Conservation (phyloP, 2,113 vertebrate species). For the Strix aluco region DNA sequence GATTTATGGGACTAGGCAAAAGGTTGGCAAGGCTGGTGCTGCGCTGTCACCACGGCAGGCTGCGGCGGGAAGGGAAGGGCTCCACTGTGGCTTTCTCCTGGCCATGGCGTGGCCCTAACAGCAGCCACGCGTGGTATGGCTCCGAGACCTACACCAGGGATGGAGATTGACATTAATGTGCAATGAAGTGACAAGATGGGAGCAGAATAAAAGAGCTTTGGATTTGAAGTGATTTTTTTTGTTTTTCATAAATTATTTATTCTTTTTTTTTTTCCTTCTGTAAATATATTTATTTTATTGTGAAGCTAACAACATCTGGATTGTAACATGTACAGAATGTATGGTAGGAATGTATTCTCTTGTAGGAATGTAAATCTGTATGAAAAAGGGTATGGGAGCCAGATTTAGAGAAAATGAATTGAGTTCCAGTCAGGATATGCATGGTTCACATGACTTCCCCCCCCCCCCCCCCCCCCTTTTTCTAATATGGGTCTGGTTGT, state of each 20-base stretch:
- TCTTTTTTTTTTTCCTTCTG: conserved; percentile 87
- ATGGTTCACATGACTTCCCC: conserved; percentile 28
- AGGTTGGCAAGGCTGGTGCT: not conserved
- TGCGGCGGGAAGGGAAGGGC: not conserved
- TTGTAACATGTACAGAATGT: conserved; percentile 98
- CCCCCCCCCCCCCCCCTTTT: not conserved
- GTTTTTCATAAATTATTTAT: conserved; percentile 93
- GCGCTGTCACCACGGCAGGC: not conserved
- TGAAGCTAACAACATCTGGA: conserved; percentile 92
- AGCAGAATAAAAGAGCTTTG: conserved; percentile 83
- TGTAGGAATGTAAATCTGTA: conserved; percentile 86
- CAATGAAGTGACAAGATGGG: conserved; percentile 83
- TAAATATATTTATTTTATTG: conserved; percentile 99
- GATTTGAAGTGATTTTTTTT: conserved; percentile 85
- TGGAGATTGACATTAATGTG: conserved; percentile 65
- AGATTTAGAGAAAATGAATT: conserved; percentile 61
- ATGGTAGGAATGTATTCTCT: conserved; percentile 86
- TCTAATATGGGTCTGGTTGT: conserved; percentile 68
- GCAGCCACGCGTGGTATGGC: not conserved
- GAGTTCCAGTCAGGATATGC: conserved; percentile 57
- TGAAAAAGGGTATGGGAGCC: conserved; percentile 81
- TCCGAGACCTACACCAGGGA: not conserved
- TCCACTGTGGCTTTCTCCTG: not conserved
- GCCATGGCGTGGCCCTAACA: not conserved
- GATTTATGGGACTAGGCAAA: not conserved